Base-by-base conservation (phyloP, 1,140 invertebrate species). In the Goniozus legneri region DNA sequence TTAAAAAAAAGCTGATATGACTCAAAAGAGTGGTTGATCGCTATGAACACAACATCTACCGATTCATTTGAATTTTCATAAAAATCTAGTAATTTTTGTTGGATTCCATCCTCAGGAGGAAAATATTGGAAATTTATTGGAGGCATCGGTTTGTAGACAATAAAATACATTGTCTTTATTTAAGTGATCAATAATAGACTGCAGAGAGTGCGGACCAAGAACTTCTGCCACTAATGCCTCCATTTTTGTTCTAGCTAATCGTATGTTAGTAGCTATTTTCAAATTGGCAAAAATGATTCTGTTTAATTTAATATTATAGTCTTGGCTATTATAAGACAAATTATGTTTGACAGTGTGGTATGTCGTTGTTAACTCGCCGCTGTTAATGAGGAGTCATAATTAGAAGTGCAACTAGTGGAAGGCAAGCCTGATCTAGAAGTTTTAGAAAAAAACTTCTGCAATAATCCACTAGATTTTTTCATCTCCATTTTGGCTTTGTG, bases 71-170 rank as follows among this genome's bases (percentile, higher is more conserved):
- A 20, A 19, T 54, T 32, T 10, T 33, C 34, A 36, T 49, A 49
- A 41, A 49, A 54, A 42, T 54, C 43, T 33, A 54, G 39, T 10
- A 54, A 36, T 40, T 54, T 44, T 22, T 40, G 37, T 33, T 50
- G 30, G 20, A 47, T 8, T 16, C 44, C 47, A 33, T 50, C 35
- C 14, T 19, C 12, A 19, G 39, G 47, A 18, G 49, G 21, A 40
- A 46, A 54, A 43, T 47, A 45, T 12, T 36, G 45, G 8, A 44
- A 35, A 14, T 37, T 36, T 12, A 50, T 6, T 50, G 1, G 52
- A 54, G 15, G 47, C 52, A 43, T 54, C 47, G 16, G 39, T 46
- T 12, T 47, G 44, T n/a, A n/a, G n/a, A n/a, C n/a, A n/a, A 46
- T 50, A 33, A n/a, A 47, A 54, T 27, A 50, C 45, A 35, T 37